Percentiles rank a stretch among this genome's conserved stretches.
Evolutionary conservation across 2,113 vertebrate genomes (phyloP).

Genomic region (Acrocephalus arundinaceus): DNA sequence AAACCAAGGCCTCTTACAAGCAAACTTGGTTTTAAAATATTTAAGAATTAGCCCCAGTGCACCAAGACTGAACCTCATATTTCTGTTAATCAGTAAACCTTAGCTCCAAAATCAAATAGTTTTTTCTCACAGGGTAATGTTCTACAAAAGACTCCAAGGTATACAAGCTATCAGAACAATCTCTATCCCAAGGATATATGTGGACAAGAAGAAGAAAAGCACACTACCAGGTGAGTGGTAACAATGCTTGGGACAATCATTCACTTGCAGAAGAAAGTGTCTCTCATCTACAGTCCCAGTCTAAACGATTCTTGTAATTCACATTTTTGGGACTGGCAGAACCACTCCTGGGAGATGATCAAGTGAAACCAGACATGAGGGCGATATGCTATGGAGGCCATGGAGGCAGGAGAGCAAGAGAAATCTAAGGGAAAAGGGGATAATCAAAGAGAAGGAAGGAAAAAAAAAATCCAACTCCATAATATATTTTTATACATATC

Average conservation of each 20-base stretch:
- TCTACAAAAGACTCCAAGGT: not conserved
- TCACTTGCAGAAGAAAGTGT: not conserved
- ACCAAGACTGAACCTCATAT: not conserved
- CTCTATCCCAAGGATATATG: not conserved
- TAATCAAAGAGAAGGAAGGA: not conserved
- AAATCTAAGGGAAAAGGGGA: not conserved
- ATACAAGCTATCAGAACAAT: not conserved
- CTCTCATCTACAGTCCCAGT: not conserved
- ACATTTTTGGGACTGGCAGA: not conserved
- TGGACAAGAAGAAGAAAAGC: not conserved
- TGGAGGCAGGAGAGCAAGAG: not conserved
- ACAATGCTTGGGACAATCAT: not conserved
- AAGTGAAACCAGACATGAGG: not conserved
- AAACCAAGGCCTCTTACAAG: not conserved
- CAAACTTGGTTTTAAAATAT: conserved; percentile 2
- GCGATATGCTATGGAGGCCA: not conserved
- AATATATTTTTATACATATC: not conserved
- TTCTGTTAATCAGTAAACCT: not conserved
- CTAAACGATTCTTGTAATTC: not conserved
- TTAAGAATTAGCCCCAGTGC: not conserved
- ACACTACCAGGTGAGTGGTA: not conserved
- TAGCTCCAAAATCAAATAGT: not conserved
- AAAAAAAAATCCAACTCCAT: not conserved
- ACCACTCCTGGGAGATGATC: not conserved
- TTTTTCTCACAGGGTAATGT: not conserved